Base-by-base conservation (phyloP, 2,797 vertebrate species). In the Lepilemur septentrionalis region DNA sequence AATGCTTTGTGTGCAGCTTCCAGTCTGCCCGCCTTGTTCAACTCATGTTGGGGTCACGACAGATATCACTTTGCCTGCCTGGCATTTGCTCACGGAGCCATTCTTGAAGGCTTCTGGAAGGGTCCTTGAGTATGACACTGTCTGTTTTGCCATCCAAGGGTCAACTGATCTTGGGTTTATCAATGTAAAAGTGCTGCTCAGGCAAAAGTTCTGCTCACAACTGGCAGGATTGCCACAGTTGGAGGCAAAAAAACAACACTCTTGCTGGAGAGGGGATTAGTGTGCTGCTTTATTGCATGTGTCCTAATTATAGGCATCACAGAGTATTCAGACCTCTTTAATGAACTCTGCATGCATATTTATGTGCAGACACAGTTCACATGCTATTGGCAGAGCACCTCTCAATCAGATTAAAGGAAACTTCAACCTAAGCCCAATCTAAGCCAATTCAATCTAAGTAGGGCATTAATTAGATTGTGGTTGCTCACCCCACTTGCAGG, bases 1-100 rank as follows among this genome's bases (percentile, higher is more conserved):
- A 98, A 98, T 83, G 98, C 97, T 97, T 98, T 97, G 98, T 96
- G 98, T 97, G 98, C 92, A 94, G 89, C 93, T 97, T 98, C 94
- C 95, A 91, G 94, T 96, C 97, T 94, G 95, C 85, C 97, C 89
- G 94, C 63, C 82, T 96, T 97, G 89, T 96, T 98, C 96, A 97
- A 96, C 97, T 97, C 89, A 92, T 89, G 93, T 93, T 83, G 6
- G 4, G 96, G 91, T 96, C 94, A 90, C 95, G 81, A 94, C 82
- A 70, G 97, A 32, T 87, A 81, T 94, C 88, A 2, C n/a, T 43
- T 20, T 35, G 52, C 85, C 89, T 9, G 67, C 93, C 80, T 93
- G 94, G 79, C 41, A 89, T 96, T 94, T 87, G 93, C 18, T 89
- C 8, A 2, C 5, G 22, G 76, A 50, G n/a, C 88, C 61, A 88